Evolutionary conservation across 2,113 vertebrate genomes (phyloP), one percentile per base, ranked within the genome.

Genomic region (Lipophrys pholis): DNA sequence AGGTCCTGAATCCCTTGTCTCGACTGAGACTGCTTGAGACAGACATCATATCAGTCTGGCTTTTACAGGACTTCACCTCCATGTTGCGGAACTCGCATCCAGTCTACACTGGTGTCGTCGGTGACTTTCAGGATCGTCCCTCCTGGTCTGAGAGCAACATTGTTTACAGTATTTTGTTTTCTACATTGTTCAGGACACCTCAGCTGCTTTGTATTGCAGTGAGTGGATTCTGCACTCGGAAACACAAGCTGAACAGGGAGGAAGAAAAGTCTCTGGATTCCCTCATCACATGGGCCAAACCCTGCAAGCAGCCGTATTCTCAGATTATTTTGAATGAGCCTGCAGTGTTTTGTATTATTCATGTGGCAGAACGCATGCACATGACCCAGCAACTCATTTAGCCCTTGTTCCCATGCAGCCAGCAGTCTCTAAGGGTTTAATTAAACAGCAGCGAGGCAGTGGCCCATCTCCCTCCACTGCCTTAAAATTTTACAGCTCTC

Each of bases 331-430:
- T 86, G 74, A 85, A 78, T 76, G 80, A 82, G 86, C 78, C 85
- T 80, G 84, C 87, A 87, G 89, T 84, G 82, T 76, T 82, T 87
- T 90, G 90, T 90, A 87, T 91, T 89, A 91, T 91, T 91, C 88
- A 91, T 91, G 76, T 39, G 54, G 88, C 73, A 86, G 77, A 83
- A 87, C 58, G 62, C 84, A 62, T 79, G 80, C 87, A 88, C 79
- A 87, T 89, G 90, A 90, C 87, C 84, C 79, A 83, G 84, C 81
- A 84, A 87, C 86, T 87, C 81, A 85, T 91, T 91, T 89, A 80
- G 88, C 81, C 73, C 77, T 80, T 78, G 78, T 87, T 91, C 82
- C 84, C 83, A 82, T 86, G 81, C 85, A 91, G 82, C 81, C 69
- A 64, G 74, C 41, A 38, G 74, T 89, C 90, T 91, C 90, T 54